Base-by-base conservation (phyloP, 2,797 vertebrate species). In the Crossoptilon crossoptilon region DNA sequence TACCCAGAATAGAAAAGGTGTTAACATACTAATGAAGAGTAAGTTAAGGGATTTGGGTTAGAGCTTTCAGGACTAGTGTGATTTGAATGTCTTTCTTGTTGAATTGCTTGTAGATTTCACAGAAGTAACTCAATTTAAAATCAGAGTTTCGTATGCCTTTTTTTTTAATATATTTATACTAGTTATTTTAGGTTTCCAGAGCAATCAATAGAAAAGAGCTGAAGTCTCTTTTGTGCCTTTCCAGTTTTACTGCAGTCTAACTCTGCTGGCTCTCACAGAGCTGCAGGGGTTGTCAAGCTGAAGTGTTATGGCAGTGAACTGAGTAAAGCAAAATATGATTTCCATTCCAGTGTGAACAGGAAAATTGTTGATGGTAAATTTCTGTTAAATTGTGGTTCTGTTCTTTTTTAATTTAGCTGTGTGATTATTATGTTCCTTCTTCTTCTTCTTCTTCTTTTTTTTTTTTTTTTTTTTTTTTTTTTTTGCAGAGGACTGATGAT, bases 321-420 rank as follows among this genome's bases (percentile, higher is more conserved):
- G 71, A 72, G 78, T 79, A 33, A 79, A 75, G 35, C 8, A 58
- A 91, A 91, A 69, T 69, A 49, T 69, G 37, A 60, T 85, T 87
- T 78, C 55, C 43, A 56, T 26, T 29, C 26, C 23, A 31, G 21
- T 8, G 41, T 0, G 14, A 83, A 71, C 55, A 60, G 72, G 85
- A 80, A 93, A 94, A 88, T 37, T 89, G 69, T 70, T 78, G 63
- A 56, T 43, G 39, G 69, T 88, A 89, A 92, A 87, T 89, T 83
- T 58, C 68, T 70, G 29, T 63, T 89, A 87, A 74, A 23, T 72
- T 87, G 76, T 68, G 31, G 18, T 75, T 94, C 13, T 85, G 49
- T 63, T 95, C 73, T 92, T 91, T 87, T 89, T 83, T 95, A 94
- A 93, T 91, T 91, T 89, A 94, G 24, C 19, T 75, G 24, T 63